These are phyloP conservation scores for Drosophila aldrichi DNA, from an alignment of 2,888 invertebrate genomes.

Conservation along the genomic window DNA sequence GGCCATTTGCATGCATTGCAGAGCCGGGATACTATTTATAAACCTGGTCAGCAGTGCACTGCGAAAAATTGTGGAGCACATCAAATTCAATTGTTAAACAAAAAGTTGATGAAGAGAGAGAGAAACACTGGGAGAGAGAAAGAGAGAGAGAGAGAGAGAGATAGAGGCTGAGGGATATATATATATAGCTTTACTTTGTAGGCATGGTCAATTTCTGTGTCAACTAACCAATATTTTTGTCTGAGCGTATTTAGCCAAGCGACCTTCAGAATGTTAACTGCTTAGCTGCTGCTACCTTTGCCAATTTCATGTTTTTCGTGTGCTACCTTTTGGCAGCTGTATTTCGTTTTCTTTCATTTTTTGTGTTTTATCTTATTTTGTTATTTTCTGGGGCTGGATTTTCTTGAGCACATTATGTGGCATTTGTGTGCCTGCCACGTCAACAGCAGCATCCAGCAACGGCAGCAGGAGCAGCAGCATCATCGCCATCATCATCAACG, in stretches of 20 bases:
- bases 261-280: conserved; percentile 4
- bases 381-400: background rate
- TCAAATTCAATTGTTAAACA: too few species aligned
- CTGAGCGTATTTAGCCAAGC: background rate
- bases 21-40: conserved; percentile 57
- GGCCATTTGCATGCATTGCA: conserved; percentile 65
- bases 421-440: conserved; percentile 77
- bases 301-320: conserved; percentile 11
- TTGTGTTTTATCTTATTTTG: background rate
- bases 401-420: conserved; percentile 29
- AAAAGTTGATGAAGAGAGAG: too few species aligned
- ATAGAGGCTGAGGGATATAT: too few species aligned
- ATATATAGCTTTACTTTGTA: too few species aligned
- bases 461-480: conserved; percentile 1
- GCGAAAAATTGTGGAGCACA: background rate
- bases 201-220: background rate
- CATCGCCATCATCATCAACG: conserved; percentile 3
- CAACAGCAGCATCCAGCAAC: conserved; percentile 18
- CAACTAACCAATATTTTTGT: background rate
- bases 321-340: conserved; percentile 15
- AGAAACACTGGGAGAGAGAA: too few species aligned
- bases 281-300: conserved; percentile 8
- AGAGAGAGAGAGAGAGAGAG: too few species aligned
- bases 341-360: conserved; percentile 9
- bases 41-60: conserved; percentile 13